Evolutionary conservation across 2,797 vertebrate genomes (phyloP), one percentile per base, ranked within the genome.

Genomic region (Eulemur albifrons): DNA sequence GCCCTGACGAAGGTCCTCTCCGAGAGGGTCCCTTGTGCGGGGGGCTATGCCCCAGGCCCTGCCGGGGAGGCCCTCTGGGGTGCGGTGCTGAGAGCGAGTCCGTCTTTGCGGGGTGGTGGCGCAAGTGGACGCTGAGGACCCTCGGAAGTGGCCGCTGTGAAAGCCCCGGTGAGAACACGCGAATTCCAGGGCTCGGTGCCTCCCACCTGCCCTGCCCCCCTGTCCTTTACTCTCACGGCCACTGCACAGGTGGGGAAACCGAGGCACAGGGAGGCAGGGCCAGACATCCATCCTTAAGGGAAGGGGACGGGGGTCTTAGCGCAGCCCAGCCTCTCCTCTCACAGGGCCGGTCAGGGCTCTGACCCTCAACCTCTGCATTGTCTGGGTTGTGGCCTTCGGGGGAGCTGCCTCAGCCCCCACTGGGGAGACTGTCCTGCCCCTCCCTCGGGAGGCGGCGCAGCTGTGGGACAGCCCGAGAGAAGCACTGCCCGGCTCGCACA

Each of bases 131-230:
- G 0, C 82, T 0, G 7, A n/a, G n/a, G 43, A 38, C 20, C 50
- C 14, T 38, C 6, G 0, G 69, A 72, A 72, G 38, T 25, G 38
- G 38, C 7, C 3, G 4, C 25, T 18, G 0, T 13, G 9, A 38
- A 27, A 43, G 35, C 5, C 35, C 25, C 40, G 5, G 9, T 1
- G 17, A 17, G 76, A 35, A 21, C 45, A 1, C 1, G 32, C 1
- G 14, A 18, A 13, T 3, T 0, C 2, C n/a, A 4, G 0, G 3
- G 4, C 38, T 3, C 3, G 0, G 15, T 23, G 4, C 61, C 61
- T 17, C 21, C 13, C 1, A 27, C 13, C 9, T 0, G 7, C 40
- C 21, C 59, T 4, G 18, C 59, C 12, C 40, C 0, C 1, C 0
- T 3, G 57, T 25, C 25, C 0, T 30, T 18, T 2, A 17, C 32